phyloP scores from a whole-genome alignment of 2,888 invertebrate genomes.

The Xylota sylvarum region DNA sequence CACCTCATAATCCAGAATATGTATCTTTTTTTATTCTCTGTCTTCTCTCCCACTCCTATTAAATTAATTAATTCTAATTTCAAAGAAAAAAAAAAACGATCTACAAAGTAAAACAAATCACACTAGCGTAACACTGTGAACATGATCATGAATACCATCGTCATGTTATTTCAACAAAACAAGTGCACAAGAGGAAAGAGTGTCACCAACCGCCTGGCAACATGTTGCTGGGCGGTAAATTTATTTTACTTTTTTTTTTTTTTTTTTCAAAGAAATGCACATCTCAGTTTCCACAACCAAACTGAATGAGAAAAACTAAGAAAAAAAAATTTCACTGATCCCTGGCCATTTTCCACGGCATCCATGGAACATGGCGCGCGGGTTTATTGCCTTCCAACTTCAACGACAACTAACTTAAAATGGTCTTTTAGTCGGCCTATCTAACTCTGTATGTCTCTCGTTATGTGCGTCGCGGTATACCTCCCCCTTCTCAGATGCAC shows the following conservation, averaged over 20 bases:
- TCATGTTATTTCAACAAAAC: slow-evolving; percentile 15
- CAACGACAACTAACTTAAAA: slow-evolving; percentile 6
- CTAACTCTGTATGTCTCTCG: slow-evolving; percentile 1
- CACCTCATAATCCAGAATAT: slow-evolving; percentile 65
- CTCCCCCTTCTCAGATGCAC: slow-evolving; percentile 9
- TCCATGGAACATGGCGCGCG: background rate
- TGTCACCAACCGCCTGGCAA: slow-evolving; percentile 29
- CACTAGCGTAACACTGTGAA: slow-evolving; percentile 56
- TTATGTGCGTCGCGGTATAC: slow-evolving; percentile 12
- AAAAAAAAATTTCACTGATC: slow-evolving; percentile 13
- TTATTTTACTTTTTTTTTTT: background rate
- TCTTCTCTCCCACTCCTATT: slow-evolving; percentile 55
- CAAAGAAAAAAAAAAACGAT: slow-evolving; percentile 32
- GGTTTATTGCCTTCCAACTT: slow-evolving; percentile 25
- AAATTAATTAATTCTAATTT: slow-evolving; percentile 66
- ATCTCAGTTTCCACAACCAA: background rate
- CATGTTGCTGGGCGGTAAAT: slow-evolving; percentile 31
- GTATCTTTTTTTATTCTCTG: slow-evolving; percentile 15
- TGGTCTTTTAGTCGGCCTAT: slow-evolving; percentile 7
- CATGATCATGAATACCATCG: slow-evolving; percentile 46
- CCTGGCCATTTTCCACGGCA: slow-evolving; percentile 8
- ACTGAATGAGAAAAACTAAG: background rate
- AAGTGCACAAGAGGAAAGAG: slow-evolving; percentile 21
- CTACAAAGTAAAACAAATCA: slow-evolving; percentile 50
- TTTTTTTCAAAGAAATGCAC: slow-evolving; percentile 6